Evolutionary conservation across 1,140 invertebrate species (phyloP), one percentile per base, ranked within the genome.

Genomic region (Brachionus angularis): DNA sequence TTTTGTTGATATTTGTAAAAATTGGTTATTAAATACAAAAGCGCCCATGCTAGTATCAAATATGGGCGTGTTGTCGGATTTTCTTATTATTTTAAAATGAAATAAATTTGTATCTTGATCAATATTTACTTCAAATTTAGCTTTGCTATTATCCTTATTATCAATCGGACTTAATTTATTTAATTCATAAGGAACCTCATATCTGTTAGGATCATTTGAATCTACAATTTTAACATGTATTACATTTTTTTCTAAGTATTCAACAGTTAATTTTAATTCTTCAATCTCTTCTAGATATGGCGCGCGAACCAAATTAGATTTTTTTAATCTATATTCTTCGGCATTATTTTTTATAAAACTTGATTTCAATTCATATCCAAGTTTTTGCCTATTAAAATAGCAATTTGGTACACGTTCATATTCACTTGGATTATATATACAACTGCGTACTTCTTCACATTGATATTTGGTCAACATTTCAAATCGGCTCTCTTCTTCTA

Each of bases 1-100:
- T 33, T 50, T 46, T 3, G 67, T 71, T 18, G 72, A 61, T 31
- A 75, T 46, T 53, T 74, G 72, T n/a, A 74, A 12, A 50, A 73
- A 75, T 72, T 75, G 73, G 34, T 74, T 53, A 52, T 46, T 71
- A 34, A 74, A 74, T 12, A 72, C 55, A 18, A 75, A 52, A 18
- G 29, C 29, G 10, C 33, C 33, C 18, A 71, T 36, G n/a, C 42
- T 58, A 21, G 73, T 74, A 50, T 75, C 72, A 69, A 74, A 55
- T 16, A 70, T 5, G 18, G 27, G n/a, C 12, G 62, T 33, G 10
- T 34, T 27, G 12, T 27, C 29, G 12, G 49, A 42, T 12, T 27
- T 42, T 33, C 70, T 50, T 5, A 31, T 5, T 14, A 71, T 58
- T 36, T 44, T 55, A 27, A 71, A 58, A 18, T 8, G 23, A 10